These are phyloP conservation scores for Genyomyrus donnyi DNA, from an alignment of 2,113 vertebrate species.

Conservation along the genomic window DNA sequence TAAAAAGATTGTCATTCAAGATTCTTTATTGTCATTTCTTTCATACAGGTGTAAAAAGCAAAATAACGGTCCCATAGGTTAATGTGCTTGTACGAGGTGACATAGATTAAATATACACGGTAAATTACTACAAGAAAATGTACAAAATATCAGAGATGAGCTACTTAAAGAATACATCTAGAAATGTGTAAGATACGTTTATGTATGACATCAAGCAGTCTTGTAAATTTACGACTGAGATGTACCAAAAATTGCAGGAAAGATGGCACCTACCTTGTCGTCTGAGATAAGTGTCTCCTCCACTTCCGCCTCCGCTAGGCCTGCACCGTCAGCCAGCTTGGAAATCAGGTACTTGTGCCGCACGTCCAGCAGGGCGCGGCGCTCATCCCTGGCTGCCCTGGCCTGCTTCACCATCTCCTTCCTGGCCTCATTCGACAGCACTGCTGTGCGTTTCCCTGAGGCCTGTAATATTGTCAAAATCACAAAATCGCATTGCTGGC, in stretches of 20 bases:
- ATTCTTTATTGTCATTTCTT: background rate
- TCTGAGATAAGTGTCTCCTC: constrained; percentile 60
- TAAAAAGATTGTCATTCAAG: background rate
- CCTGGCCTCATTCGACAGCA: constrained; percentile 59
- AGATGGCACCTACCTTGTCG: background rate
- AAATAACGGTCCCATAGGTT: background rate
- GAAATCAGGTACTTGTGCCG: constrained; percentile 63
- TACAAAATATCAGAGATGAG: background rate
- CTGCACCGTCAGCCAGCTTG: constrained; percentile 51
- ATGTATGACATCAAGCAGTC: background rate
- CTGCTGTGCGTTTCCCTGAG: constrained; percentile 45
- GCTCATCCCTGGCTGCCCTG: constrained; percentile 55
- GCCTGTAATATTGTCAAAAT: constrained; percentile 37
- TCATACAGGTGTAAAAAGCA: background rate
- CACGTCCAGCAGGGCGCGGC: constrained; percentile 58
- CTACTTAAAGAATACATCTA: background rate
- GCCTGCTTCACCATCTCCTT: constrained; percentile 59
- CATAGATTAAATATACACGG: background rate
- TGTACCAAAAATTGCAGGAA: background rate
- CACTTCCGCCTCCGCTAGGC: constrained; percentile 54
- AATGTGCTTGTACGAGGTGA: background rate
- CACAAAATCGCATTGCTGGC: background rate
- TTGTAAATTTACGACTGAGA: background rate
- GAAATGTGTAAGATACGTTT: background rate
- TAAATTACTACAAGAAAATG: background rate